phyloP scores from a whole-genome alignment of 2,888 invertebrate species.

The Thelaira solivaga region DNA sequence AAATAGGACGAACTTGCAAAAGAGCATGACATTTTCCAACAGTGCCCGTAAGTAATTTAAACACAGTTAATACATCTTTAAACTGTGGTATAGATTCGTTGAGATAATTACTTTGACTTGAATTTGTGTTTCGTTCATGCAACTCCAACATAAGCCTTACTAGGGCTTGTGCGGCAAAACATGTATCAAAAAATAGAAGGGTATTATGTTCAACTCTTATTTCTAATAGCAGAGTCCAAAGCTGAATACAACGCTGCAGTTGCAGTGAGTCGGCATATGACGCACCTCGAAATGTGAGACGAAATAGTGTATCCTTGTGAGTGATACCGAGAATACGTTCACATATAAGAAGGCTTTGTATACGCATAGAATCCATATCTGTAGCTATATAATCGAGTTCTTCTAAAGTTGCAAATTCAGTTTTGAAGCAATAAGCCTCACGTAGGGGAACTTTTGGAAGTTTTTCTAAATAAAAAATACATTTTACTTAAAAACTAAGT shows the following conservation, averaged over 20 bases:
- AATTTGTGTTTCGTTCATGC: slow-evolving; percentile 78
- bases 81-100: slow-evolving; percentile 80
- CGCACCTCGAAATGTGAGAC: slow-evolving; percentile 85
- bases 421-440: slow-evolving; percentile 82
- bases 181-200: slow-evolving; percentile 86
- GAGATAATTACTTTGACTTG: slow-evolving; percentile 46
- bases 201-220: slow-evolving; percentile 88
- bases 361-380: slow-evolving; percentile 90
- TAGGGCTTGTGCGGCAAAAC: slow-evolving; percentile 90
- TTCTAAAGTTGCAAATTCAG: slow-evolving; percentile 85
- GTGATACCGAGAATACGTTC: slow-evolving; percentile 90
- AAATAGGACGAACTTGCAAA: slow-evolving; percentile 82
- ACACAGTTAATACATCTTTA: slow-evolving; percentile 84
- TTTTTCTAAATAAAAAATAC: slow-evolving; percentile 75
- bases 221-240: slow-evolving; percentile 90
- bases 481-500: neutral
- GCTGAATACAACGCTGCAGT: slow-evolving; percentile 90
- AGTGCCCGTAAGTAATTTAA: slow-evolving; percentile 82
- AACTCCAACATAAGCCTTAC: slow-evolving; percentile 89
- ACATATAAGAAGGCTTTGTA: slow-evolving; percentile 91
- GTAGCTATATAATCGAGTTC: slow-evolving; percentile 86
- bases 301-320: slow-evolving; percentile 92
- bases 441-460: slow-evolving; percentile 79
- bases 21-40: slow-evolving; percentile 80
- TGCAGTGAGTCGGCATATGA: slow-evolving; percentile 85